Evolutionary conservation across 2,113 vertebrate species (phyloP).

Genomic region (Ammospiza nelsoni): DNA sequence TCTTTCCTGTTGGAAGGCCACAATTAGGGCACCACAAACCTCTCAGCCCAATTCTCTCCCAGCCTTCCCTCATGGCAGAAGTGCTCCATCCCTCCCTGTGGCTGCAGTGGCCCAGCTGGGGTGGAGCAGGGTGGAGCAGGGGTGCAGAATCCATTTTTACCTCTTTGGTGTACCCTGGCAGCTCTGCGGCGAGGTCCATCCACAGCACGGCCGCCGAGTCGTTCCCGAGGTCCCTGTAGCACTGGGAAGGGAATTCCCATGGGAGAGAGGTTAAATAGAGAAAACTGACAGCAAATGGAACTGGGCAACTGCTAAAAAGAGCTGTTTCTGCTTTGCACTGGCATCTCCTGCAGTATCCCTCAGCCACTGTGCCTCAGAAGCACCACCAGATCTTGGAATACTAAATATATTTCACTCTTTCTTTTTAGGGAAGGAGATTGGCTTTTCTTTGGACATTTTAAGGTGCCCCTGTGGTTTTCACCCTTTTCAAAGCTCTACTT

Average conservation of each 20-base stretch:
- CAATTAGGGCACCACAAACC: neutral
- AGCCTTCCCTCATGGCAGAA: neutral
- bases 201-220: conserved; percentile 79
- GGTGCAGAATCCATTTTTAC: conserved; percentile 42
- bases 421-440: neutral
- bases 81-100: neutral
- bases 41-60: neutral
- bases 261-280: neutral
- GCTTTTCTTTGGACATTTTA: neutral
- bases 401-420: neutral
- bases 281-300: neutral
- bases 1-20: neutral
- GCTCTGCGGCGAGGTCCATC: conserved; percentile 81
- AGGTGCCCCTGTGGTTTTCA: neutral
- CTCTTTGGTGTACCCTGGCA: conserved; percentile 72
- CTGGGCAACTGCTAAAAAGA: neutral
- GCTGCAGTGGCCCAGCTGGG: neutral
- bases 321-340: neutral
- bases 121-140: neutral
- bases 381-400: neutral
- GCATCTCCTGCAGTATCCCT: neutral
- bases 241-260: conserved; percentile 68
- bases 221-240: conserved; percentile 90
- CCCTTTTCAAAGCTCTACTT: neutral
- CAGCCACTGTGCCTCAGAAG: neutral